phyloP scores from a whole-genome alignment of 2,888 invertebrate genomes.

The Dendrolimus houi region DNA sequence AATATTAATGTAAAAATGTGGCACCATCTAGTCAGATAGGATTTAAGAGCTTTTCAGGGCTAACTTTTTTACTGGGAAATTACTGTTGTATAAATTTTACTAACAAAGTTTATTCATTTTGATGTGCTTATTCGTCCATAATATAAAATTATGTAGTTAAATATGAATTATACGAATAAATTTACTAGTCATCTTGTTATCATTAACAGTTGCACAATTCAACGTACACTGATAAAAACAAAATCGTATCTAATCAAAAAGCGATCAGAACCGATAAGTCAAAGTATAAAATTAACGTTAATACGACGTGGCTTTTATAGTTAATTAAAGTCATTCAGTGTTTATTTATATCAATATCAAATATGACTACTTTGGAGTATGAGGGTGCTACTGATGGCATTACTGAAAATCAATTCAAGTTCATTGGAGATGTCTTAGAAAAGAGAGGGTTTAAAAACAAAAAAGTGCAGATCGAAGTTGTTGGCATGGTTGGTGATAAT shows the following conservation, averaged over 20 bases:
- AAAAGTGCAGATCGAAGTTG: slow-evolving; percentile 8
- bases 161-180: no score
- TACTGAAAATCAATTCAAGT: slow-evolving; percentile 10
- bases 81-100: no score
- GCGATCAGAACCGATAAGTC: neutral
- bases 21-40: no score
- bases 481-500: slow-evolving; percentile 18
- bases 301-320: neutral
- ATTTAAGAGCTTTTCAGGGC: no score
- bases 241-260: neutral
- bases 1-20: no score
- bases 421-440: slow-evolving; percentile 11
- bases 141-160: no score
- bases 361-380: slow-evolving; percentile 1
- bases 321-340: neutral
- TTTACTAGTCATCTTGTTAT: no score
- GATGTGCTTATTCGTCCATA: no score
- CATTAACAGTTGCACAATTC: no score
- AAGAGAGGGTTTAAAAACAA: slow-evolving; percentile 8
- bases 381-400: slow-evolving; percentile 12
- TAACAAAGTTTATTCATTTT: no score
- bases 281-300: neutral
- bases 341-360: neutral
- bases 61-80: no score
- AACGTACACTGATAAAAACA: neutral